Evolutionary conservation across 2,113 vertebrate genomes (phyloP), one percentile per base, ranked within the genome.

Genomic region (Nansenia antarctica): DNA sequence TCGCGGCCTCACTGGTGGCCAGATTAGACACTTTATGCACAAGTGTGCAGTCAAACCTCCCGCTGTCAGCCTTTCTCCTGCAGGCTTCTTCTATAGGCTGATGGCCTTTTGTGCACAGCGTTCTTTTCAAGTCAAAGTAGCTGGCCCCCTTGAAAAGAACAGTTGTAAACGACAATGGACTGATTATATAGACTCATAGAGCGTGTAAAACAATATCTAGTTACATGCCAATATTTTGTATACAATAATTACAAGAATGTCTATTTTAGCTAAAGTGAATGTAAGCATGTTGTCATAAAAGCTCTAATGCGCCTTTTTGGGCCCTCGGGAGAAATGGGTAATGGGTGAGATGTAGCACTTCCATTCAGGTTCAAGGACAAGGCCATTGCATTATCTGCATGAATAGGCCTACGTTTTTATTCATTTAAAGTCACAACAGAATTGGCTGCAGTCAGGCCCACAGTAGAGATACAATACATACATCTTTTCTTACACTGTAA

Each of bases 11-110:
- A 30, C 42, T 9, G 42, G 31, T 47, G 70, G 22, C 70, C 65
- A 63, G 64, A 76, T 72, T 53, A 74, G 55, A 69, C 27, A 59
- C 20, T 63, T 67, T 31, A 47, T 76, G 73, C 72, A 62, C 63
- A 76, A 71, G 69, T 73, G 72, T 76, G 61, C 65, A 67, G 62
- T 31, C 77, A 37, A 27, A 52, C 49, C 65, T 57, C 72, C 67
- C 30, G 55, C 70, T 61, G 77, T 49, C 31, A 61, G 57, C 9
- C 60, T 69, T 47, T 66, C 20, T 45, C 54, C 53, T 32, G 35
- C 27, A 26, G 42, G 62, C 58, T 62, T 65, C 39, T 63, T 57
- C 31, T 55, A n/a, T n/a, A 14, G 6, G 63, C 9, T n/a, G 15
- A 55, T 18, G 11, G 37, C 29, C 39, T 49, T 55, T 29, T 29